Conservation (phyloP, 2,888 invertebrate species). For the Malacosoma neustria region DNA sequence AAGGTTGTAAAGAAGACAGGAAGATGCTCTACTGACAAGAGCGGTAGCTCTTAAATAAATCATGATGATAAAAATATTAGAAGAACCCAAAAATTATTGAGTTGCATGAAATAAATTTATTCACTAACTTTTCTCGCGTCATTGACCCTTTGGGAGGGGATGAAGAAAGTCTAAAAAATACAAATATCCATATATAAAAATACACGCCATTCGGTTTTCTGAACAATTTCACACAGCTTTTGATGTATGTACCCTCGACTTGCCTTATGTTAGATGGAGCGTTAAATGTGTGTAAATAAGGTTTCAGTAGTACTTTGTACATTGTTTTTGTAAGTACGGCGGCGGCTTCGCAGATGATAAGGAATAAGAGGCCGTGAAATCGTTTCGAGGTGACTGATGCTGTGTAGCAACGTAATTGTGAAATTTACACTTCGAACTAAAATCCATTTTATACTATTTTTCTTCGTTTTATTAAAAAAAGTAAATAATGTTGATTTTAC, state of each 20-base stretch:
- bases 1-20: no score
- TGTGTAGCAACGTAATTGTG: no score
- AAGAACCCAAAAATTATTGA: not conserved
- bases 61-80: no score
- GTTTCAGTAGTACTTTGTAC: constrained; percentile 7
- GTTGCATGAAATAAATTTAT: not conserved
- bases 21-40: no score
- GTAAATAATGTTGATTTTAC: no score
- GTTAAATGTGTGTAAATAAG: constrained; percentile 17
- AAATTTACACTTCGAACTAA: no score
- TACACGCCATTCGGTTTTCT: constrained; percentile 13
- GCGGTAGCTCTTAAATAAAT: no score
- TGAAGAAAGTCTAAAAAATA: constrained; percentile 6
- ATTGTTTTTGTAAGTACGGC: not conserved
- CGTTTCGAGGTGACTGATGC: not conserved
- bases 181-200: constrained; percentile 10
- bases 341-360: not conserved
- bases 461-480: no score
- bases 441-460: no score
- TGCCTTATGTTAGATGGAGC: constrained; percentile 16
- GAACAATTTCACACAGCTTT: constrained; percentile 25
- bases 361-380: not conserved
- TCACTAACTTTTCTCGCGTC: constrained; percentile 4
- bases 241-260: constrained; percentile 16
- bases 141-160: constrained; percentile 9